These are phyloP conservation scores for Physella acuta DNA, from an alignment of 1,140 invertebrate genomes.

Conservation along the genomic window DNA sequence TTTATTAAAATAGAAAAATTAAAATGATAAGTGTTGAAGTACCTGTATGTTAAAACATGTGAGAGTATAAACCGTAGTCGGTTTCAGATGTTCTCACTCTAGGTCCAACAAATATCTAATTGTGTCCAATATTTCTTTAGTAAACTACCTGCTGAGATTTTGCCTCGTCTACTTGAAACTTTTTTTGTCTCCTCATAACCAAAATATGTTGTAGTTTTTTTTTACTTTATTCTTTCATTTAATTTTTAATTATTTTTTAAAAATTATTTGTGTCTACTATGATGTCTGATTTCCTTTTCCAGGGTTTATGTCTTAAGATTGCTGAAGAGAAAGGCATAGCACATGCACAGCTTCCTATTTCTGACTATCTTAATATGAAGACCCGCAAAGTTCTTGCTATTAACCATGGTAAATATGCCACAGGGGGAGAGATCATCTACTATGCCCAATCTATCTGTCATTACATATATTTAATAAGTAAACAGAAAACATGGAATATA, in stretches of 20 bases:
- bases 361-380: constrained; percentile 88
- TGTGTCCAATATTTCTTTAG: too few relatives aligned
- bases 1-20: not conserved
- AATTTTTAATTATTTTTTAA: not conserved
- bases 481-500: too few relatives aligned
- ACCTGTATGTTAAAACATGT: too few relatives aligned
- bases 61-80: too few relatives aligned
- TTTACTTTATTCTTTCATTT: not conserved
- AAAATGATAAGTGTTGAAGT: not conserved
- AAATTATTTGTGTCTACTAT: not conserved
- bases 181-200: not conserved
- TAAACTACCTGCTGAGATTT: too few relatives aligned
- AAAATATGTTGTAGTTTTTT: not conserved
- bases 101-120: too few relatives aligned
- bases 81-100: too few relatives aligned
- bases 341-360: constrained; percentile 87
- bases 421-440: too few relatives aligned
- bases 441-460: too few relatives aligned
- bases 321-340: constrained; percentile 76
- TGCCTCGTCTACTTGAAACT: too few relatives aligned
- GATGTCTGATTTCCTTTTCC: constrained; percentile 46
- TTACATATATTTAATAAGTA: too few relatives aligned
- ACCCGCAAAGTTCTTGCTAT: constrained; percentile 92
- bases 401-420: constrained; percentile 94
- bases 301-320: constrained; percentile 82